Percentiles rank a stretch among this genome's conserved stretches.
These are phyloP conservation scores for Achlya flavicornis DNA, from an alignment of 2,888 invertebrate species.

Conservation along the genomic window DNA sequence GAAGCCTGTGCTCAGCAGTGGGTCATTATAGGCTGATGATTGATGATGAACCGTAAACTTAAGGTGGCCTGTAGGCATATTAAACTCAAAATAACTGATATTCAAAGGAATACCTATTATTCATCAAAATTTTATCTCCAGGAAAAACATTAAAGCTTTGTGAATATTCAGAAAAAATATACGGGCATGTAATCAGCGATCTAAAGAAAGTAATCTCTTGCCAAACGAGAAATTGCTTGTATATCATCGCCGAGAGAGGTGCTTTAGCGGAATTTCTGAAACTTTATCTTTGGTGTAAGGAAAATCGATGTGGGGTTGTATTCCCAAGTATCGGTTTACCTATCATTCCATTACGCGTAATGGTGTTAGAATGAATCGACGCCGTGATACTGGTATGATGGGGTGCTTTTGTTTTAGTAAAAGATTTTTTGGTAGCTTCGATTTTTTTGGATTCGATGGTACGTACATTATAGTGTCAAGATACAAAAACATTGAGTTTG, in stretches of 20 bases:
- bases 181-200: slow-evolving; percentile 23
- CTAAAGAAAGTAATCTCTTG: slow-evolving; percentile 23
- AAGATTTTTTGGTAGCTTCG: background rate
- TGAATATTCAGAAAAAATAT: slow-evolving; percentile 29
- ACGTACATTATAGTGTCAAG: too few relatives aligned
- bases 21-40: too few relatives aligned
- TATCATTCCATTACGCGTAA: slow-evolving; percentile 7
- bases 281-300: slow-evolving; percentile 16
- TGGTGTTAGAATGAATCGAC: slow-evolving; percentile 6
- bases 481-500: background rate
- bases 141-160: slow-evolving; percentile 18
- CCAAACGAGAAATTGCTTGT: slow-evolving; percentile 21
- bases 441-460: background rate
- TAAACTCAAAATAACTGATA: background rate
- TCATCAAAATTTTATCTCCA: slow-evolving; percentile 9
- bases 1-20: too few relatives aligned
- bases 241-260: slow-evolving; percentile 23
- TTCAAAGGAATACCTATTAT: background rate
- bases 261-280: slow-evolving; percentile 19
- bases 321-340: slow-evolving; percentile 2
- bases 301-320: slow-evolving; percentile 13
- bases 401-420: background rate
- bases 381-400: background rate
- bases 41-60: too few relatives aligned
- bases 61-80: too few relatives aligned